phyloP scores from a whole-genome alignment of 2,797 vertebrate species.

The Pseudochaenichthys georgianus region DNA sequence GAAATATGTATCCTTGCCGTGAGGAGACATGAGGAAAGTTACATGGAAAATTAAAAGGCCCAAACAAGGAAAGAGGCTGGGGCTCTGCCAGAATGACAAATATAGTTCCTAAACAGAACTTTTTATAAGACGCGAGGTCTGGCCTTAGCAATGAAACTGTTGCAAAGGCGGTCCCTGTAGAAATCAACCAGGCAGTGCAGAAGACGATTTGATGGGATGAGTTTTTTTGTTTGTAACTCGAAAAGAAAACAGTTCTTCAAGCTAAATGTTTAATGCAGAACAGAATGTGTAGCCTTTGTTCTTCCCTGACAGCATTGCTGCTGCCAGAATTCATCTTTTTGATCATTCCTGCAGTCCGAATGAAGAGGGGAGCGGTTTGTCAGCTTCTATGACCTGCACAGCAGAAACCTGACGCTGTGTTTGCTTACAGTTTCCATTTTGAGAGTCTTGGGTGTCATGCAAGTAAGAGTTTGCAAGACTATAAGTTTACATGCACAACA shows the following conservation, averaged over 20 bases:
- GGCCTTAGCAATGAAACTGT: constrained; percentile 49
- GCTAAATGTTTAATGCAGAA: constrained; percentile 60
- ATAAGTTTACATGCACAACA: constrained; percentile 90
- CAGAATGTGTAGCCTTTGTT: constrained; percentile 30
- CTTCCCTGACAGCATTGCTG: constrained; percentile 24
- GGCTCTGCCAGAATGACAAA: constrained; percentile 76
- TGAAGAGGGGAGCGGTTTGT: constrained; percentile 18
- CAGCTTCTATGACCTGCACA: constrained; percentile 25
- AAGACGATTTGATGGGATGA: constrained; percentile 49
- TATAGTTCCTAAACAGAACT: constrained; percentile 69
- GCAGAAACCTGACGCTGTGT: constrained; percentile 79
- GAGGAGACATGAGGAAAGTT: constrained; percentile 81
- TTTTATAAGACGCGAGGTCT: constrained; percentile 46
- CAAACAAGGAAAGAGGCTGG: constrained; percentile 65
- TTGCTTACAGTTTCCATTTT: constrained; percentile 86
- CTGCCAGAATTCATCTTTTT: constrained; percentile 41
- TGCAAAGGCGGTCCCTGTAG: constrained; percentile 39
- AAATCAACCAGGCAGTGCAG: constrained; percentile 37
- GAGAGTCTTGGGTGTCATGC: constrained; percentile 83
- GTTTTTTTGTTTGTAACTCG: constrained; percentile 26
- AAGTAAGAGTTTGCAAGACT: constrained; percentile 87
- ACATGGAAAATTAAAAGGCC: constrained; percentile 78
- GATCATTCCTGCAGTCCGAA: constrained; percentile 29
- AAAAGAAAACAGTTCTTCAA: constrained; percentile 40
- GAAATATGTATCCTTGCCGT: constrained; percentile 83